Conservation (phyloP, 2,888 invertebrate genomes). For the Amphipoea lucens region DNA sequence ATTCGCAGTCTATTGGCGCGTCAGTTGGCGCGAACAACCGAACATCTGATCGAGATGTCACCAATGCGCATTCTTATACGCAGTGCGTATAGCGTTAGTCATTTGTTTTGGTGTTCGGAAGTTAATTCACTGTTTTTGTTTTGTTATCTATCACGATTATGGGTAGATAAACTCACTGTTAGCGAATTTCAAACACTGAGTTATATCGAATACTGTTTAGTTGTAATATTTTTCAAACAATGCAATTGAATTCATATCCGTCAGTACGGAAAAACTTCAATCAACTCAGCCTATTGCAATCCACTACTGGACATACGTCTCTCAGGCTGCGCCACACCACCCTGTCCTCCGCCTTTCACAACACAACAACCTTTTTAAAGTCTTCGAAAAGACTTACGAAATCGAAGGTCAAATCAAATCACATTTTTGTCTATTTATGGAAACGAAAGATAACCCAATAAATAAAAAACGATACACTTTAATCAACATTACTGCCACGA, state of each 20-base stretch:
- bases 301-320: too few relatives aligned
- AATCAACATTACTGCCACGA: slow-evolving; percentile 29
- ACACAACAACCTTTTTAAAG: too few relatives aligned
- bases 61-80: slow-evolving; percentile 23
- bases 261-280: too few relatives aligned
- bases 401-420: background rate
- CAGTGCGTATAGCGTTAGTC: slow-evolving; percentile 1
- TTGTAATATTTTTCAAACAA: background rate
- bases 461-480: slow-evolving; percentile 15
- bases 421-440: background rate
- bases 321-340: too few relatives aligned
- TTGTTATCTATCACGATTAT: background rate
- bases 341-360: too few relatives aligned
- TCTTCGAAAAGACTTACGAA: too few relatives aligned
- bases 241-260: background rate
- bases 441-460: background rate
- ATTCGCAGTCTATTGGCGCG: slow-evolving; percentile 1
- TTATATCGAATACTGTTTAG: background rate
- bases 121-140: background rate
- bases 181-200: background rate
- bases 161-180: background rate
- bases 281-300: too few relatives aligned
- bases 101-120: slow-evolving; percentile 34
- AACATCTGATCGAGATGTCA: slow-evolving; percentile 14
- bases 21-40: slow-evolving; percentile 25